Conservation (phyloP, 1,140 invertebrate genomes). For the Meloidogyne floridensis region DNA sequence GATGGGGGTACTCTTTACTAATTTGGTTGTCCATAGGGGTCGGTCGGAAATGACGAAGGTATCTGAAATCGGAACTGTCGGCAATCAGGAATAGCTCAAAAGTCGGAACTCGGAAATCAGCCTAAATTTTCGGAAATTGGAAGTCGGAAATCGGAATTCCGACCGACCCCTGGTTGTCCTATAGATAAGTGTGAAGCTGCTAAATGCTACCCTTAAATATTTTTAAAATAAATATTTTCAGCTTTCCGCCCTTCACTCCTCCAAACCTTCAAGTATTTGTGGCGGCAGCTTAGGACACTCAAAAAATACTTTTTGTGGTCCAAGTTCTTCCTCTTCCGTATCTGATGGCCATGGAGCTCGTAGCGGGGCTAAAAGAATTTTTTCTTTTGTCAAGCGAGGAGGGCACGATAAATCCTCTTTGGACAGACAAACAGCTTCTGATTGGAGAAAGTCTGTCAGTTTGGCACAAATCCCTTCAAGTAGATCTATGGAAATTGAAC, state of each 20-base stretch:
- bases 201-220: neutral
- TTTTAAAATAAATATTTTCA: neutral
- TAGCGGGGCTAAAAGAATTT: conserved; percentile 9
- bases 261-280: conserved; percentile 11
- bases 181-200: too few species aligned
- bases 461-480: conserved; percentile 20
- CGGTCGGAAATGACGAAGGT: too few species aligned
- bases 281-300: neutral
- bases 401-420: conserved; percentile 1
- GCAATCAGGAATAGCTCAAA: too few species aligned
- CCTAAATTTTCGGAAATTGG: too few species aligned
- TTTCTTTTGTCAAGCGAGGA: conserved; percentile 19
- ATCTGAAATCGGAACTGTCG: too few species aligned
- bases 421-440: neutral
- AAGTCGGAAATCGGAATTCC: too few species aligned
- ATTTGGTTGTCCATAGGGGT: too few species aligned
- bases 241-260: conserved; percentile 28
- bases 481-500: conserved; percentile 11
- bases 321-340: neutral
- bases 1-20: too few species aligned
- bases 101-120: too few species aligned
- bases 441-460: conserved; percentile 30
- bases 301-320: neutral
- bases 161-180: too few species aligned
- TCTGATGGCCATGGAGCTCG: conserved; percentile 4